Base-by-base conservation (phyloP, 2,797 vertebrate genomes). In the Lophotriccus pileatus region DNA sequence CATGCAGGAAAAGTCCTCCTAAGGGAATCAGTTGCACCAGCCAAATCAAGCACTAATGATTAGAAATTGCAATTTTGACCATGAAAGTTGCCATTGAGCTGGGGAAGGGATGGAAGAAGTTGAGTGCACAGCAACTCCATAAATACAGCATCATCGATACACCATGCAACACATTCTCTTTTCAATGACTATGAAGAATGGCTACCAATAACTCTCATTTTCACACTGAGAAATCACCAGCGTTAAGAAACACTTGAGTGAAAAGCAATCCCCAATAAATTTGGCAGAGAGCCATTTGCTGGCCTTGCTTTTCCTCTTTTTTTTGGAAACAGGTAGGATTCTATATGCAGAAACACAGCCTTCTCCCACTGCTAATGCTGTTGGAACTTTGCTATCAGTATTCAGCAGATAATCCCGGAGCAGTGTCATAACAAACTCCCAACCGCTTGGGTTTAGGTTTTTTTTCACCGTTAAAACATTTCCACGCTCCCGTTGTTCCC, bases 1-100 rank as follows among this genome's bases (percentile, higher is more conserved):
- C 23, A 21, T 1, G 5, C 16, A 41, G 23, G 19, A 82, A 24
- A 77, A 84, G 21, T 30, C 23, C 30, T 74, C 63, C 47, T 17
- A 23, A 76, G 63, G 15, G 32, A 75, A 30, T 30, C 24, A 67
- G 5, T 14, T 0, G 1, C 78, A 46, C 5, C 0, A 0, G 14
- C 27, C 52, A 63, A 74, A 75, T 46, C 41, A 74, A 63, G 27
- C 16, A 52, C 6, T 53, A 7, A 2, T 5, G 23, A 32, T 34
- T 25, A 56, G 69, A 56, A 85, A 49, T 72, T 12, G 49, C 11
- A 41, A 19, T 30, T 36, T 13, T 46, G 30, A 67, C 19, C 27
- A 23, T 8, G 14, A 41, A 58, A 63, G 13, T 25, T 44, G 12
- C 41, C 43, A 44, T 8, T 64, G 62, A 64, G 41, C 16, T 18